These are phyloP conservation scores for Malurus melanocephalus DNA, from an alignment of 2,113 vertebrate genomes.

Conservation along the genomic window DNA sequence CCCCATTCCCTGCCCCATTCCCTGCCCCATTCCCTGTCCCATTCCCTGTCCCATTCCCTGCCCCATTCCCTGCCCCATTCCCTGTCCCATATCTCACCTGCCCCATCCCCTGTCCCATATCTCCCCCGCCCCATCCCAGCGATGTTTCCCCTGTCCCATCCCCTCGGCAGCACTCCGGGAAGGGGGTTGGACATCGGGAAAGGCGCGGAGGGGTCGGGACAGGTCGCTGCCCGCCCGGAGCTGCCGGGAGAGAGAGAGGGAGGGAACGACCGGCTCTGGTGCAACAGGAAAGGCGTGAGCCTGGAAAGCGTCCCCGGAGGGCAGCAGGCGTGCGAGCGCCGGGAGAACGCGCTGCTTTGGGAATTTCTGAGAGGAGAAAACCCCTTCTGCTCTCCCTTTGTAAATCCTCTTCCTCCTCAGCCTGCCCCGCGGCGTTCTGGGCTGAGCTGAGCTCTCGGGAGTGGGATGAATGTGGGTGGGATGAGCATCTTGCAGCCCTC, in stretches of 20 bases:
- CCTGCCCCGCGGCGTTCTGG: not conserved
- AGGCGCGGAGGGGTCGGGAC: not conserved
- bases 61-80: no score
- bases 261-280: not conserved
- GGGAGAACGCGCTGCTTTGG: not conserved
- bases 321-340: not conserved
- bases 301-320: not conserved
- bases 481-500: not conserved
- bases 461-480: accelerated
- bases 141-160: not conserved
- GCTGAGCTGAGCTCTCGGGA: accelerated
- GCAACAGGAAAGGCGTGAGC: not conserved
- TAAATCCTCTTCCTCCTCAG: not conserved
- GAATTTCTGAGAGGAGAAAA: constrained; percentile 1
- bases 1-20: no score
- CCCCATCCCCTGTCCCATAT: no score
- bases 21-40: no score
- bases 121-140: not conserved
- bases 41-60: no score
- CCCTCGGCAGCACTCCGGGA: accelerated
- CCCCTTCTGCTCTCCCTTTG: not conserved
- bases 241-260: not conserved
- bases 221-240: not conserved
- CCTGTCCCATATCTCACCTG: no score
- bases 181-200: accelerated